Evolutionary conservation across 2,888 invertebrate species (phyloP).

Genomic region (Paralinhomoeus sp.): DNA sequence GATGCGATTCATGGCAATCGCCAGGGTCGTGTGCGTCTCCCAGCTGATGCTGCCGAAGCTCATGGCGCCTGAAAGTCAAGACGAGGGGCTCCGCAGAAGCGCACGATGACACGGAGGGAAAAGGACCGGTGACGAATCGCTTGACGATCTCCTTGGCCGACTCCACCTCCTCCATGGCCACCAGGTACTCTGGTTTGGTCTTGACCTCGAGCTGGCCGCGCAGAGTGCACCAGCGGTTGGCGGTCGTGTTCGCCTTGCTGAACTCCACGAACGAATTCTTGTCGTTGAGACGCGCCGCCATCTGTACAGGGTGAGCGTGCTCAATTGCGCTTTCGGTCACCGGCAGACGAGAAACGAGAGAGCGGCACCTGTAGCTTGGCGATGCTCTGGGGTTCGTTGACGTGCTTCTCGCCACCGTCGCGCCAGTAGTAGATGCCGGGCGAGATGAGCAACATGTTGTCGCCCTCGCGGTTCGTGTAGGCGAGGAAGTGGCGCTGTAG

Average conservation of each 20-base stretch:
- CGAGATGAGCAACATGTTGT: conserved; percentile 53
- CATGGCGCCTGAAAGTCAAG: conserved; percentile 67
- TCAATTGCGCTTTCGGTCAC: neutral
- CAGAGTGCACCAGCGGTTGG: conserved; percentile 59
- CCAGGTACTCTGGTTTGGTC: conserved; percentile 45
- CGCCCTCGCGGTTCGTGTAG: conserved; percentile 27
- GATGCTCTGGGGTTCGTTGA: conserved; percentile 72
- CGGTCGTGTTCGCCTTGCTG: conserved; percentile 62
- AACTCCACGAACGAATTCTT: conserved; percentile 56
- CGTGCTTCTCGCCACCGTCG: conserved; percentile 65
- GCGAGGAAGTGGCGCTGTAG: conserved; percentile 9
- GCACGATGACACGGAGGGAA: too few species aligned
- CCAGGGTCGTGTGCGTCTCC: conserved; percentile 81
- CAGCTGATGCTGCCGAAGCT: conserved; percentile 86
- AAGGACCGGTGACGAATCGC: conserved; percentile 67
- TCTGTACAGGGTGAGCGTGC: conserved; percentile 33
- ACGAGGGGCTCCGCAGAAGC: too few species aligned
- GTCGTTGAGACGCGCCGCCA: conserved; percentile 61
- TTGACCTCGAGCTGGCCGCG: conserved; percentile 76
- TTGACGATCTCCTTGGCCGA: conserved; percentile 81
- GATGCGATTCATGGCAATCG: conserved; percentile 87
- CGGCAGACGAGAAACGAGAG: neutral
- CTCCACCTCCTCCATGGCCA: conserved; percentile 63
- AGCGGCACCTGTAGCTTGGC: conserved; percentile 43
- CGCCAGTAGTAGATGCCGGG: conserved; percentile 92